These are phyloP conservation scores for Lepas anatifera DNA, from an alignment of 2,888 invertebrate genomes.

Conservation along the genomic window DNA sequence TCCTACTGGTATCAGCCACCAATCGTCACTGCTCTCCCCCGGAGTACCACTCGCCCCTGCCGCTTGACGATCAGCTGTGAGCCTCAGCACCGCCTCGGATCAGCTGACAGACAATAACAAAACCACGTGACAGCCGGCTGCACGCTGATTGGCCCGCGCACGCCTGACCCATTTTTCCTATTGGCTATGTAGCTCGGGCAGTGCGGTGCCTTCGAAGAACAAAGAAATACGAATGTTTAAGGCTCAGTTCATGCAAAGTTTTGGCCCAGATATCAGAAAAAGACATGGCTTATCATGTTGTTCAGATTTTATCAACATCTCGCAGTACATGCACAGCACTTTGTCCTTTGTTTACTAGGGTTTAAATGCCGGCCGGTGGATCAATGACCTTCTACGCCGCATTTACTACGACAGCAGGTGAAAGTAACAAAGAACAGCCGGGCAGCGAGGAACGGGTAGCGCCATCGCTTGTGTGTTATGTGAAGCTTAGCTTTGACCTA, in stretches of 20 bases:
- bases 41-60: constrained; percentile 18
- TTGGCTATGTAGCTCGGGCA: constrained; percentile 20
- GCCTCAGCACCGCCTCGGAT: constrained; percentile 21
- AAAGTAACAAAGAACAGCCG: not conserved
- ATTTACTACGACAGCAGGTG: not conserved
- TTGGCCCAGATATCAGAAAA: not conserved
- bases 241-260: not conserved
- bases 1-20: not conserved
- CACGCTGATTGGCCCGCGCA: constrained; percentile 26
- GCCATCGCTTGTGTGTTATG: too few relatives aligned
- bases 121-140: constrained; percentile 28
- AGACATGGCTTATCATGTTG: not conserved
- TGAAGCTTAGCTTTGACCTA: too few relatives aligned
- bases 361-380: constrained; percentile 8
- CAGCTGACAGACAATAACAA: constrained; percentile 29
- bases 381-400: constrained; percentile 10
- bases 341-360: not conserved
- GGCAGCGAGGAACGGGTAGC: not conserved
- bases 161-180: constrained; percentile 27
- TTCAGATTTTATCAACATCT: not conserved
- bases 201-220: not conserved
- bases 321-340: not conserved
- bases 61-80: constrained; percentile 24
- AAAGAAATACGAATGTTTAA: not conserved
- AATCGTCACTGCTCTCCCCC: not conserved